phyloP scores from a whole-genome alignment of 2,797 vertebrate species.

The Gephyroberyx darwinii region DNA sequence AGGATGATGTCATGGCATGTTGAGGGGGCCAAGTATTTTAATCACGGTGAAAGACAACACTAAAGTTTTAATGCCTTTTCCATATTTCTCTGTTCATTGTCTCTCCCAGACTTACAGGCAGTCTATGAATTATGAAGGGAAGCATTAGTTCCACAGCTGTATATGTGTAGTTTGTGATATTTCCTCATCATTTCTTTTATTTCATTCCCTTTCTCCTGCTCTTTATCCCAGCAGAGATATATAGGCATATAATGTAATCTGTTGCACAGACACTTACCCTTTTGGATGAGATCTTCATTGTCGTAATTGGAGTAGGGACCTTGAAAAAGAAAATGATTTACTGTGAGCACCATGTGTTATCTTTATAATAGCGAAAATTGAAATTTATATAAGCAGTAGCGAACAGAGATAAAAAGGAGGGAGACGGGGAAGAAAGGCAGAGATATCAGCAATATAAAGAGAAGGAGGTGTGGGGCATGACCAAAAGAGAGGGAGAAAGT shows the following conservation, averaged over 20 bases:
- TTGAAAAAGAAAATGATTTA: slow-evolving; percentile 67
- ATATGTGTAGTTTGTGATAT: slow-evolving; percentile 24
- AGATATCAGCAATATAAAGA: background rate
- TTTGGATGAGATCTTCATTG: slow-evolving; percentile 99
- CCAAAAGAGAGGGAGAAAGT: background rate
- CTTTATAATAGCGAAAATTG: background rate
- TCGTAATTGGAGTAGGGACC: slow-evolving; percentile 92
- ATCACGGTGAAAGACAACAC: slow-evolving; percentile 60
- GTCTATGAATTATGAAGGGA: slow-evolving; percentile 42
- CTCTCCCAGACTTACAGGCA: slow-evolving; percentile 25
- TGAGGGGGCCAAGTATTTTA: slow-evolving; percentile 53
- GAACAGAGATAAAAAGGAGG: background rate
- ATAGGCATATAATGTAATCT: slow-evolving; percentile 27
- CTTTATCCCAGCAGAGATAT: background rate
- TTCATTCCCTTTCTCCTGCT: slow-evolving; percentile 11
- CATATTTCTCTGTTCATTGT: slow-evolving; percentile 55
- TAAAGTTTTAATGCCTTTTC: slow-evolving; percentile 51
- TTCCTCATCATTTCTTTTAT: slow-evolving; percentile 29
- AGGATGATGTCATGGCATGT: slow-evolving; percentile 51
- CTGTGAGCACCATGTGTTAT: slow-evolving; percentile 20
- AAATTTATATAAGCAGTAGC: background rate
- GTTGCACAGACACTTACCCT: slow-evolving; percentile 83
- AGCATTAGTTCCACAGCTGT: slow-evolving; percentile 39
- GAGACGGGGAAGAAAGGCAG: background rate
- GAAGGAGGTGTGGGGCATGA: background rate